Base-by-base conservation (phyloP, 2,113 vertebrate genomes). In the Alces alces region DNA sequence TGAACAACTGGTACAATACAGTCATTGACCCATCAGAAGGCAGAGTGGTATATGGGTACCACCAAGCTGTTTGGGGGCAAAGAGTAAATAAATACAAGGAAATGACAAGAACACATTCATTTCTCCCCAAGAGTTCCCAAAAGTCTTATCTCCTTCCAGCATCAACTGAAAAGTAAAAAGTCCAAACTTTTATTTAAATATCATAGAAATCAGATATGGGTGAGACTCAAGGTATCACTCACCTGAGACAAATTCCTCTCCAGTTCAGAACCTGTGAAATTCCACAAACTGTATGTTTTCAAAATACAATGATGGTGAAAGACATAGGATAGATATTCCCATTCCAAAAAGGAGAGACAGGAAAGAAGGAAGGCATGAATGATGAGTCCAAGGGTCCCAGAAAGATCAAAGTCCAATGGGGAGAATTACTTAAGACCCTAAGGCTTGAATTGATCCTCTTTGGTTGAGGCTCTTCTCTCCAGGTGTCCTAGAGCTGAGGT, bases 191-290 rank as follows among this genome's bases (percentile, higher is more conserved):
- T 33, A 54, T 78, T 9, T 47, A 61, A 33, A 58, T 84, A 76
- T 84, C 9, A 76, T 12, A 16, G 27, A 61, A 66, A 84, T 93
- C 45, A 61, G 47, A 33, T 55, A 55, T 13, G 45, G 13, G 6
- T 64, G 61, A 82, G 33, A 89, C 45, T 70, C 14, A 15, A 88
- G 43, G 14, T 80, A 70, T 45, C 28, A 16, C 19, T 76, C 58
- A 52, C n/a, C n/a, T 73, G 60, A 93, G 54, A 79, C 78, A 84
- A 45, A 89, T 76, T 64, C 60, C 43, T 64, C 61, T 54, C 28
- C 36, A 64, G 86, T n/a, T 89, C 9, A 23, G 36, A 61, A 64
- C 45, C 95, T 89, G 36, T 47, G 55, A 89, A 87, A 64, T 84
- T 30, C 55, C 36, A 93, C 60, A 50, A 84, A 60, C 43, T 45